phyloP scores from a whole-genome alignment of 2,797 vertebrate genomes.

The Mus minutoides region DNA sequence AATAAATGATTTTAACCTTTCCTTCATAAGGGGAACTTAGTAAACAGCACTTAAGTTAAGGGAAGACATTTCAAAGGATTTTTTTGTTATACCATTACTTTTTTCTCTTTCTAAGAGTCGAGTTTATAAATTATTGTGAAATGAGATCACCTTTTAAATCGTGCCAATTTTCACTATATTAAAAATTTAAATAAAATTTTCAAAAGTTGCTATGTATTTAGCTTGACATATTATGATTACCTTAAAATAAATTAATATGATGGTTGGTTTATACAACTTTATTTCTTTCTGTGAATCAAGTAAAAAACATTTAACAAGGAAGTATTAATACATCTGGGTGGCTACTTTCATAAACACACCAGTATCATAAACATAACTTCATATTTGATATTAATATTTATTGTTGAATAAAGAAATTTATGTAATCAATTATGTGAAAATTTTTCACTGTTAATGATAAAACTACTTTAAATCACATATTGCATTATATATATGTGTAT shows the following conservation, averaged over 20 bases:
- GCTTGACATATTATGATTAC: constrained; percentile 76
- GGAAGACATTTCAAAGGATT: constrained; percentile 1
- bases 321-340: neutral
- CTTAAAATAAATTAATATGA: constrained; percentile 77
- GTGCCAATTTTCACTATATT: constrained; percentile 74
- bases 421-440: neutral
- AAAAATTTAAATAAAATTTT: constrained; percentile 79
- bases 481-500: neutral
- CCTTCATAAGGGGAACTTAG: constrained; percentile 72
- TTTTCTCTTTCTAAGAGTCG: constrained; percentile 22
- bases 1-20: constrained; percentile 81
- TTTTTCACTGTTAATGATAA: neutral
- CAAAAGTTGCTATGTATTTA: constrained; percentile 74
- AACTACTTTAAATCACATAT: neutral
- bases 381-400: neutral
- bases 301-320: neutral
- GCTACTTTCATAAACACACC: neutral
- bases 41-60: constrained; percentile 46
- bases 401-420: neutral
- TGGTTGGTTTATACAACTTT: constrained; percentile 75
- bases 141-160: constrained; percentile 63
- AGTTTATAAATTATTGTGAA: constrained; percentile 31
- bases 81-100: constrained; percentile 18
- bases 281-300: constrained; percentile 17
- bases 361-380: neutral